These are phyloP conservation scores for Meteorus sp. DNA, from an alignment of 1,140 invertebrate species.

Conservation along the genomic window DNA sequence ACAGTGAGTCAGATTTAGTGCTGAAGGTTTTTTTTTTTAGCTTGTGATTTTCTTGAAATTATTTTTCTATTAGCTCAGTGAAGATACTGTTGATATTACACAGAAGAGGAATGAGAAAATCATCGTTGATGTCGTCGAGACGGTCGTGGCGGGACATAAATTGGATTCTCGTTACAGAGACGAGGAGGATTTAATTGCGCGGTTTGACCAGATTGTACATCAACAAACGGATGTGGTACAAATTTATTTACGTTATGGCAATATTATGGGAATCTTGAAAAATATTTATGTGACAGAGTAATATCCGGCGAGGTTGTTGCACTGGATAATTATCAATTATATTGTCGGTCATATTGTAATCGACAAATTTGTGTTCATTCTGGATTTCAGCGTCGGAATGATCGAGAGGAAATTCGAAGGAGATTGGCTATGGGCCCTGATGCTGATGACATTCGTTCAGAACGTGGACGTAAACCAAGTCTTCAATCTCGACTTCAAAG, in stretches of 20 bases:
- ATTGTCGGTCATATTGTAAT: no score
- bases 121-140: slow-evolving; percentile 35
- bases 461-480: slow-evolving; percentile 77
- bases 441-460: slow-evolving; percentile 69
- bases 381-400: slow-evolving; percentile 84
- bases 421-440: slow-evolving; percentile 85
- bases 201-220: slow-evolving; percentile 46
- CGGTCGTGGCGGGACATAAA: slow-evolving; percentile 37
- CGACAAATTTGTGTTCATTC: slow-evolving; percentile 41
- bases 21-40: neutral
- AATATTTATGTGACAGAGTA: no score
- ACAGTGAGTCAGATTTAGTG: slow-evolving; percentile 41
- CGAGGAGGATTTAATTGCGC: slow-evolving; percentile 48
- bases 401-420: slow-evolving; percentile 87
- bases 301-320: no score
- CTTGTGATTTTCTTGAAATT: neutral
- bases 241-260: slow-evolving; percentile 31
- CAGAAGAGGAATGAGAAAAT: slow-evolving; percentile 46
- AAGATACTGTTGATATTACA: neutral
- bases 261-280: no score
- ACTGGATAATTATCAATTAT: no score
- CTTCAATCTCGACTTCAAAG: slow-evolving; percentile 84
- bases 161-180: slow-evolving; percentile 41
- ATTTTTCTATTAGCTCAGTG: neutral
- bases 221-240: neutral